Evolutionary conservation across 2,888 invertebrate genomes (phyloP), one percentile per base, ranked within the genome.

Genomic region (Xestia ashworthii): DNA sequence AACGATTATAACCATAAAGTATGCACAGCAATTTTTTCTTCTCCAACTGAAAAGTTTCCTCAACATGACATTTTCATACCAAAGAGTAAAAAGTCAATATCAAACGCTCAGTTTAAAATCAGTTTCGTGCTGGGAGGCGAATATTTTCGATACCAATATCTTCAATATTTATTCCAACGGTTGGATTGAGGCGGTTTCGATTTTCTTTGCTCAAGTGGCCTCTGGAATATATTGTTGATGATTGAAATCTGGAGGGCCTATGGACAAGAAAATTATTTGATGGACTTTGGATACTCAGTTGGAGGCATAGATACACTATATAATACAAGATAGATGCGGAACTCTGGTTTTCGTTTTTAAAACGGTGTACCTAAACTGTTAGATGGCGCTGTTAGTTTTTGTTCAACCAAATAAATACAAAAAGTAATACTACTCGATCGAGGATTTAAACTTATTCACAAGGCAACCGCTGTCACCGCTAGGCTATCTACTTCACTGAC

Each of bases 71-170:
- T 38, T 48, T 64, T 19, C 25, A 48, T 8, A 82, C 32, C 60
- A 77, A 62, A 50, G 38, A 70, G 38, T 53, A 46, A 67, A 70
- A 71, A 64, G 14, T 50, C 50, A 53, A 80, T 53, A 80, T 32
- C 41, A 72, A 19, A 53, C n/a, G 32, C 46, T 65, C 58, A 53
- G 64, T 68, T 71, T 69, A 58, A 71, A 84, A 84, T 71, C 80
- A 81, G 12, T 58, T 64, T 58, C 9, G 14, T 55, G 11, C 41
- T 48, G 6, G 38, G 14, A 72, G 38, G 44, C 16, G 60, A 80
- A 79, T 79, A 79, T 84, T 58, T 81, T 50, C 16, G 48, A 50
- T 25, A 53, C n/a, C 84, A 55, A 83, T 67, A 68, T 69, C 53
- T 76, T 41, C 38, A 58, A 58, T n/a, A 71, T 80, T 76, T 71